Evolutionary conservation across 2,888 invertebrate species (phyloP).

Genomic region (Rhagonycha fulva): DNA sequence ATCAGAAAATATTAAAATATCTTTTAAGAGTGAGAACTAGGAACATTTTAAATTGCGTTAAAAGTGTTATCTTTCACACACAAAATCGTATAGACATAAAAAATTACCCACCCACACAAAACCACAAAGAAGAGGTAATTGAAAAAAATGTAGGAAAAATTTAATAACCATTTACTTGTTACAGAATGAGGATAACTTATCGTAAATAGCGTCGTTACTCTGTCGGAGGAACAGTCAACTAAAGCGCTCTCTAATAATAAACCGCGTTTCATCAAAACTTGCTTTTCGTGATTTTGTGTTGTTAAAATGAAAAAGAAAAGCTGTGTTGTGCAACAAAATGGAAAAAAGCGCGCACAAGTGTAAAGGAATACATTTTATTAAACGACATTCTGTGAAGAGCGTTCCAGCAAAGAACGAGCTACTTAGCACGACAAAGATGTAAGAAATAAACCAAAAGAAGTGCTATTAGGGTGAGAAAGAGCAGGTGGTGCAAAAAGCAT

Average conservation of each 20-base stretch:
- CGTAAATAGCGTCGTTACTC: slow-evolving; percentile 22
- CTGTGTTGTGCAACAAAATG: slow-evolving; percentile 9
- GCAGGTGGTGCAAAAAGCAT: slow-evolving; percentile 43
- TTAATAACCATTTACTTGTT: slow-evolving; percentile 21
- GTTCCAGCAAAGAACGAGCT: slow-evolving; percentile 39
- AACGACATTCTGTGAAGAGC: slow-evolving; percentile 46
- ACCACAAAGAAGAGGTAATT: background rate
- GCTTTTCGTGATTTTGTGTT: slow-evolving; percentile 6
- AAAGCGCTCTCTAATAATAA: slow-evolving; percentile 19
- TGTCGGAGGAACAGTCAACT: slow-evolving; percentile 7
- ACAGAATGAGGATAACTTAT: slow-evolving; percentile 15
- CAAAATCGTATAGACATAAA: background rate
- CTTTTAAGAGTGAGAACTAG: background rate
- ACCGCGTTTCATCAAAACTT: slow-evolving; percentile 20
- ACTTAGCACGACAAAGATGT: slow-evolving; percentile 43
- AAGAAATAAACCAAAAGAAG: slow-evolving; percentile 39
- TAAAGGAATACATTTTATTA: slow-evolving; percentile 43
- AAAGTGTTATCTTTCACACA: background rate
- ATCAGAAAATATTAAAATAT: background rate
- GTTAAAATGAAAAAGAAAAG: slow-evolving; percentile 19
- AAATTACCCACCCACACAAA: background rate
- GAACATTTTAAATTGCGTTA: background rate
- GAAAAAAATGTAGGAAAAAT: slow-evolving; percentile 10
- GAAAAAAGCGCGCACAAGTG: slow-evolving; percentile 12
- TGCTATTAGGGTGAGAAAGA: slow-evolving; percentile 44